Conservation (phyloP, 2,888 invertebrate species). For the Cepaea hortensis region DNA sequence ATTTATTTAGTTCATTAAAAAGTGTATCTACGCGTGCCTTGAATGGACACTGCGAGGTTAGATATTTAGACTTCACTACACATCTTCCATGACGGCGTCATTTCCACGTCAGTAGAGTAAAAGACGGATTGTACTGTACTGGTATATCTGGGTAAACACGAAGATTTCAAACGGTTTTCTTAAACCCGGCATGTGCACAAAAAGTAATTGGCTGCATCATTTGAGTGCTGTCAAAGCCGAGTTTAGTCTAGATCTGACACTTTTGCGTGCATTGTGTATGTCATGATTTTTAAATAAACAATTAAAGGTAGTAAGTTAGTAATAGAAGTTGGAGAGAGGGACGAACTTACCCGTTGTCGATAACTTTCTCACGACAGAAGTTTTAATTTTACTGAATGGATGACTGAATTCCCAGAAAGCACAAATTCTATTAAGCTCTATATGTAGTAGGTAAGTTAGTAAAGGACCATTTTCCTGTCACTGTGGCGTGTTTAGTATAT, state of each 20-base stretch:
- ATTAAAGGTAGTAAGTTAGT: no score
- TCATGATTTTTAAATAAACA: not conserved
- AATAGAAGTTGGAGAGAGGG: not conserved
- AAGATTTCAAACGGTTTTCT: not conserved
- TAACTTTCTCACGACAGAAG: not conserved
- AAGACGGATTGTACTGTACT: slow-evolving; percentile 35
- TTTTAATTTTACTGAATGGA: not conserved
- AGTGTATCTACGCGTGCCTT: no score
- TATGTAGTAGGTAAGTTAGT: no score
- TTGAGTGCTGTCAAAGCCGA: not conserved
- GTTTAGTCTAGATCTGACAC: not conserved
- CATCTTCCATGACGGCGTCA: slow-evolving; percentile 58
- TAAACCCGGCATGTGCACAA: not conserved
- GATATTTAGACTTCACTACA: not conserved
- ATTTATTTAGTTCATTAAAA: no score
- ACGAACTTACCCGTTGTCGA: slow-evolving; percentile 22
- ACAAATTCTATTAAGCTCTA: not conserved
- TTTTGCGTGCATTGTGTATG: not conserved
- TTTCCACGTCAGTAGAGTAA: slow-evolving; percentile 61
- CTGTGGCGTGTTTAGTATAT: no score
- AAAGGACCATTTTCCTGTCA: no score
- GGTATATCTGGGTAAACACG: slow-evolving; percentile 42
- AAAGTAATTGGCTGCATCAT: not conserved
- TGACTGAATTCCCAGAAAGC: not conserved
- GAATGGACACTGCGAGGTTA: not conserved